Conservation (phyloP, 1,140 invertebrate genomes). For the Pygmarrhopalites habei region DNA sequence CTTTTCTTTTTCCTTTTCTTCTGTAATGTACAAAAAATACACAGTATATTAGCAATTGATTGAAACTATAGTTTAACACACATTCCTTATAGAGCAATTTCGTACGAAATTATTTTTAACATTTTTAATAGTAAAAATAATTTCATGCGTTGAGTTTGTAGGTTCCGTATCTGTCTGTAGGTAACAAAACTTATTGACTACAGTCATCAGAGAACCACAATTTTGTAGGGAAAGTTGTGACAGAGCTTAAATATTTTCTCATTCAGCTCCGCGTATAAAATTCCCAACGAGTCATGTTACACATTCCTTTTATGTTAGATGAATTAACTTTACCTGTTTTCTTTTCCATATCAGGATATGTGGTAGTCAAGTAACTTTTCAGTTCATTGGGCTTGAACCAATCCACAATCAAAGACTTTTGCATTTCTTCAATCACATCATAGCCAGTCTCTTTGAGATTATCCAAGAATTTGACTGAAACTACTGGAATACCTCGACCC, state of each 20-base stretch:
- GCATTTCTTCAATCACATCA: conserved; percentile 51
- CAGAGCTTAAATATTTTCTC: neutral
- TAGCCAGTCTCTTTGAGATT: conserved; percentile 46
- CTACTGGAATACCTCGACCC: conserved; percentile 64
- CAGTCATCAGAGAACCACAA: conserved; percentile 37
- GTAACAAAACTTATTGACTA: neutral
- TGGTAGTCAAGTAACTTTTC: neutral
- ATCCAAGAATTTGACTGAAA: conserved; percentile 69
- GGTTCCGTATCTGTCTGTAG: conserved; percentile 9
- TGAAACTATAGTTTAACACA: neutral
- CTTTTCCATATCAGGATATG: neutral
- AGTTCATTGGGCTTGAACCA: conserved; percentile 1
- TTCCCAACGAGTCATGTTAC: neutral
- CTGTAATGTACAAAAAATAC: neutral
- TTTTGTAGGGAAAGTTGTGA: conserved; percentile 31
- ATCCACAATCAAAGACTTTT: neutral
- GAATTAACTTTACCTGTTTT: neutral
- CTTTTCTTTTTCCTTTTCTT: neutral
- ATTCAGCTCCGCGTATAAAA: neutral
- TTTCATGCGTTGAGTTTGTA: neutral
- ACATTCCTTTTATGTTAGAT: neutral
- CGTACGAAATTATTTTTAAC: neutral
- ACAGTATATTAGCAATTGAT: neutral
- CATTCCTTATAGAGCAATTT: neutral
- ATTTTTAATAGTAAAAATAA: neutral